These are phyloP conservation scores for Calliphora vomitoria DNA, from an alignment of 2,888 invertebrate species.

Conservation along the genomic window DNA sequence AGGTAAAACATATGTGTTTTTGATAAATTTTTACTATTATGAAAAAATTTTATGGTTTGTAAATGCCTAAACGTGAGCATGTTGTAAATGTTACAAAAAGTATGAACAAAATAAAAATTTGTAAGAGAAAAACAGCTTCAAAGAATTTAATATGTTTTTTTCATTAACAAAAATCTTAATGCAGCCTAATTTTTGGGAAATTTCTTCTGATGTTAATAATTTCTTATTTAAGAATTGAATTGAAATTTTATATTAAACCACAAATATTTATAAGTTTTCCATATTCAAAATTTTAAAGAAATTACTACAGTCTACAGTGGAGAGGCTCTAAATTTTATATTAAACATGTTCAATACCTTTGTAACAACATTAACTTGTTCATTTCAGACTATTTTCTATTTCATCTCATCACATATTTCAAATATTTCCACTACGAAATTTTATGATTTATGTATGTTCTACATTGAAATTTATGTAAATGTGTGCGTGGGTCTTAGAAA, in stretches of 20 bases:
- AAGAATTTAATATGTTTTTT: background rate
- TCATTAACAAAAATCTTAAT: background rate
- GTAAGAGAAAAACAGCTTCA: too few relatives aligned
- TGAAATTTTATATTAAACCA: background rate
- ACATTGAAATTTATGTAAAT: background rate
- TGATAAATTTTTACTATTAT: constrained; percentile 59
- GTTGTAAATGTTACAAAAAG: constrained; percentile 12
- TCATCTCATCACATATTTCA: background rate
- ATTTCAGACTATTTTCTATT: background rate
- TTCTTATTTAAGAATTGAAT: too few relatives aligned
- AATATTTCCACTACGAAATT: constrained; percentile 4
- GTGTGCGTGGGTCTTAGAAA: too few relatives aligned
- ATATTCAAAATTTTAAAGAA: too few relatives aligned
- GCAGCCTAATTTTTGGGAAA: background rate
- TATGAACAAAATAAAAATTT: too few relatives aligned
- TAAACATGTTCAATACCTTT: background rate
- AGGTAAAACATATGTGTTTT: constrained; percentile 58
- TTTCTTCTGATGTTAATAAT: too few relatives aligned
- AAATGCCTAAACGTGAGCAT: constrained; percentile 59
- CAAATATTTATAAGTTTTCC: too few relatives aligned
- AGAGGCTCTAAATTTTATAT: too few relatives aligned
- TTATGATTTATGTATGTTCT: background rate
- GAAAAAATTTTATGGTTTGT: constrained; percentile 57
- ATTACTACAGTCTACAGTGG: too few relatives aligned
- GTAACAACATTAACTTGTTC: background rate